A percentile compares a stretch with the other conserved stretches of the same genome.
phyloP scores from a whole-genome alignment of 37 sponge, comb jelly and placozoan species.

The Hexactinellida sp. region DNA sequence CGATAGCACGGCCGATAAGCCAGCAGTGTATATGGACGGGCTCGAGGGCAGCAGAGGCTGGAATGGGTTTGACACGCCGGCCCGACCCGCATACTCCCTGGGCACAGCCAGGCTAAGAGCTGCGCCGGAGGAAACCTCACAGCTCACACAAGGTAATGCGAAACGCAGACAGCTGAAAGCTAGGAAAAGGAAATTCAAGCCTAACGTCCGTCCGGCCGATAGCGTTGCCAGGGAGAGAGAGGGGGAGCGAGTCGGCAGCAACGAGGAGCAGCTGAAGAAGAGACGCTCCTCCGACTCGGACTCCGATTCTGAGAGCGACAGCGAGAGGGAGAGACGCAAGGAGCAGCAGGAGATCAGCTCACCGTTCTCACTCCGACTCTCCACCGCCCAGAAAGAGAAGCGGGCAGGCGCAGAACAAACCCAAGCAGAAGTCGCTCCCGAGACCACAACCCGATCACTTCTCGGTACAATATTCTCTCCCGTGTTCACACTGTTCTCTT shows the following conservation, averaged over 20 bases:
- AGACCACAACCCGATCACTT: constrained; percentile 9
- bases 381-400: background rate
- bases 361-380: background rate
- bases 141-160: background rate
- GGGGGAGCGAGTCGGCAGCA: background rate
- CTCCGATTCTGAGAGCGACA: background rate
- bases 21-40: too few relatives aligned
- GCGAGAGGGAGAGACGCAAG: background rate
- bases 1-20: too few relatives aligned
- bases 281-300: background rate
- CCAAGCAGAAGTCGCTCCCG: background rate
- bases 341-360: background rate
- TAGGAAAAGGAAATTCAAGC: background rate
- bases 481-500: background rate
- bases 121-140: background rate
- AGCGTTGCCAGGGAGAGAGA: background rate
- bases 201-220: too few relatives aligned
- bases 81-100: background rate
- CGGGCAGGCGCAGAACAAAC: background rate
- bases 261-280: background rate
- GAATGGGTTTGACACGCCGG: too few relatives aligned
- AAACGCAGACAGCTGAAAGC: background rate
- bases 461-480: constrained; percentile 9
- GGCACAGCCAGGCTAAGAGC: background rate
- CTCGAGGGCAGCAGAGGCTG: too few relatives aligned